phyloP scores from a whole-genome alignment of 2,888 invertebrate genomes.

The Allacma fusca region DNA sequence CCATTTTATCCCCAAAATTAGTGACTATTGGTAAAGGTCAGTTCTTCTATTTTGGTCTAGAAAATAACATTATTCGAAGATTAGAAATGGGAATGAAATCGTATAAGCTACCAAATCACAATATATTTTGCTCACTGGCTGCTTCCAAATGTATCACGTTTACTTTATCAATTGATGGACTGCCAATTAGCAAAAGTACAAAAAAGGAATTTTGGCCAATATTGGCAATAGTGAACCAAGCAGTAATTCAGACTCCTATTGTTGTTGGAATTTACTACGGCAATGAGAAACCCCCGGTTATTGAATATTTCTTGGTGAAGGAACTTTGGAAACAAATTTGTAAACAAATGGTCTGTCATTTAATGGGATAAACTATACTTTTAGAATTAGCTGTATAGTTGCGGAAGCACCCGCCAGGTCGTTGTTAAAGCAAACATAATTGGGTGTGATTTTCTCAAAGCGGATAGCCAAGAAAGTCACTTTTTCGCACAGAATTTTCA shows the following conservation, averaged over 20 bases:
- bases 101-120: too few species aligned
- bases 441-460: too few species aligned
- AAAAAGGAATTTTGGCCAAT: background rate
- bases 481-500: too few species aligned
- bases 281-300: background rate
- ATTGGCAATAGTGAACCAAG: background rate
- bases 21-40: too few species aligned
- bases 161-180: background rate
- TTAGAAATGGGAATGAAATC: too few species aligned
- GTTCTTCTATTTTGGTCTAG: too few species aligned
- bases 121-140: too few species aligned
- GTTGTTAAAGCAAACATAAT: background rate
- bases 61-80: too few species aligned
- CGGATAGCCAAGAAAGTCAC: too few species aligned
- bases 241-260: background rate
- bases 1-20: too few species aligned
- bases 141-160: too few species aligned
- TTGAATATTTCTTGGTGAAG: background rate
- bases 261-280: slow-evolving; percentile 2
- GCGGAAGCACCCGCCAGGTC: slow-evolving; percentile 22
- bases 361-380: background rate
- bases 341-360: background rate
- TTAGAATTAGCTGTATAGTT: background rate
- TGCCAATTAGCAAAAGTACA: background rate
- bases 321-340: background rate